phyloP scores from a whole-genome alignment of 2,888 invertebrate species.

The Margaritifera margaritifera region DNA sequence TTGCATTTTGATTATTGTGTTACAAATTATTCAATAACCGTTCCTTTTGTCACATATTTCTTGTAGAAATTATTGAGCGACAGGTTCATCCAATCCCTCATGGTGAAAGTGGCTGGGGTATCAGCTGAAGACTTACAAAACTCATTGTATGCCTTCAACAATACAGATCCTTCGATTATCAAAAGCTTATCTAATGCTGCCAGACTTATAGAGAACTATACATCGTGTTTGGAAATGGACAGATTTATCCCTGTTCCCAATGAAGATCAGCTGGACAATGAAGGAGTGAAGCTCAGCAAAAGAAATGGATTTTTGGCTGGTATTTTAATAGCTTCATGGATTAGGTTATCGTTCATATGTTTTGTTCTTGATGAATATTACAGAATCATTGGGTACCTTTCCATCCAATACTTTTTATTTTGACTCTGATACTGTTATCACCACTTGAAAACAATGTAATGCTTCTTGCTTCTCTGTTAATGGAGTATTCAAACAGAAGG shows the following conservation, averaged over 20 bases:
- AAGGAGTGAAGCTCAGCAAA: constrained; percentile 52
- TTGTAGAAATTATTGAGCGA: constrained; percentile 48
- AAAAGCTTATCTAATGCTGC: constrained; percentile 43
- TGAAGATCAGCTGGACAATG: constrained; percentile 61
- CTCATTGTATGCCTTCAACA: constrained; percentile 45
- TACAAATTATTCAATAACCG: no score
- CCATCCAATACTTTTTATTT: not conserved
- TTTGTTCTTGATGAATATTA: not conserved
- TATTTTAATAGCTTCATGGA: constrained; percentile 14
- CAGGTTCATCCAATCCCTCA: constrained; percentile 41
- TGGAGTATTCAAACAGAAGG: no score
- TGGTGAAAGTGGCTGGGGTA: constrained; percentile 45
- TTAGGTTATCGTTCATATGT: not conserved
- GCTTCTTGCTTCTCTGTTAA: no score
- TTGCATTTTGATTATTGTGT: not conserved
- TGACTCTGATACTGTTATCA: no score
- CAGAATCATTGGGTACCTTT: not conserved
- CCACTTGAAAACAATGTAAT: no score
- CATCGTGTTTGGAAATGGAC: constrained; percentile 57
- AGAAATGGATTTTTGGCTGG: constrained; percentile 69
- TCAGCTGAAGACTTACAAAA: constrained; percentile 32
- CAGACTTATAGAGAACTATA: constrained; percentile 49
- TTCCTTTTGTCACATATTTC: not conserved
- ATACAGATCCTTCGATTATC: constrained; percentile 41
- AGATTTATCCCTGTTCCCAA: constrained; percentile 61